A percentile compares a stretch with the other conserved stretches of the same genome.
Evolutionary conservation across 2,888 invertebrate genomes (phyloP).

Genomic region (Proisotoma minuta): DNA sequence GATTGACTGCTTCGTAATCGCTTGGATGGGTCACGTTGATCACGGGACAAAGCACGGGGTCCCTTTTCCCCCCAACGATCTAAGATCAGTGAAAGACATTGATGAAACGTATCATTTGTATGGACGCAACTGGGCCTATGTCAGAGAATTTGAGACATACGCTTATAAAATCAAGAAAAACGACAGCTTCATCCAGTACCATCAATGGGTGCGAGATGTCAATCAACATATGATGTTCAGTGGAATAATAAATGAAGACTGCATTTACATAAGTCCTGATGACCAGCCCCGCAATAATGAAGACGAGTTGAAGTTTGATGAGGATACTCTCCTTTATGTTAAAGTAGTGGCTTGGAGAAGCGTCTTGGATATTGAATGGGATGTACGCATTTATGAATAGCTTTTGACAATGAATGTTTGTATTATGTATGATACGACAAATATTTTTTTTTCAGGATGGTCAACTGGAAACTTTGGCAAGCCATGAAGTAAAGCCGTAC

Average conservation of each 20-base stretch:
- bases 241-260: no score
- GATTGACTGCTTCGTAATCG: constrained; percentile 6
- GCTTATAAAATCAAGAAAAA: constrained; percentile 1
- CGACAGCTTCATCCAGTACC: neutral
- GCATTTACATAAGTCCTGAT: no score
- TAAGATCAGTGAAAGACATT: neutral
- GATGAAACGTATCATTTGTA: neutral
- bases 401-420: neutral
- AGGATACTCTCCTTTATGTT: no score
- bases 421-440: neutral
- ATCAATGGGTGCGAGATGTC: neutral
- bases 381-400: constrained; percentile 18
- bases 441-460: constrained; percentile 19
- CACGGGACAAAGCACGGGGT: neutral
- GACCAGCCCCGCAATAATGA: no score
- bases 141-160: neutral
- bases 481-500: constrained; percentile 14
- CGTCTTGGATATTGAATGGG: constrained; percentile 24
- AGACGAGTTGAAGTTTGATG: no score
- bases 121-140: neutral
- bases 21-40: constrained; percentile 9
- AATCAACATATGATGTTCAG: no score
- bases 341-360: constrained; percentile 15
- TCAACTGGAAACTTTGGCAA: constrained; percentile 6
- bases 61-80: neutral